Conservation (phyloP, 2,888 invertebrate genomes). For the Uropetala carovei region DNA sequence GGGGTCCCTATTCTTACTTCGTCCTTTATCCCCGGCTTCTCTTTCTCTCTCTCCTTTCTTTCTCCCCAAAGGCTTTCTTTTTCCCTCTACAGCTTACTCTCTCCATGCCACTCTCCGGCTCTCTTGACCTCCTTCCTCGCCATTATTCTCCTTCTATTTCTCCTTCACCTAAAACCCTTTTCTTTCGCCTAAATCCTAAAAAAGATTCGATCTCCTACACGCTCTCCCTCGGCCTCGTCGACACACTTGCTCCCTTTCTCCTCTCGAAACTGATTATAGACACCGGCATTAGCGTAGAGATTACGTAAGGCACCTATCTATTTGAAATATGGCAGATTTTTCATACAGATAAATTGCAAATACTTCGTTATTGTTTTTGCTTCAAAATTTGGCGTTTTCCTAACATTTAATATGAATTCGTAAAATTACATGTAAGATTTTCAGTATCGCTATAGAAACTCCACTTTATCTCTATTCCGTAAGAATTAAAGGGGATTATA, state of each 20-base stretch:
- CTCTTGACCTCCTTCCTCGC: background rate
- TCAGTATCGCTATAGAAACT: too few relatives aligned
- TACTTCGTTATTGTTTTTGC: too few relatives aligned
- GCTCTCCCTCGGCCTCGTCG: background rate
- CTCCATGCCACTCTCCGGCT: background rate
- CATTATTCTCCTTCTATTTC: conserved; percentile 34
- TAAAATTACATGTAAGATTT: too few relatives aligned
- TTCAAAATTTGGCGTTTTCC: too few relatives aligned
- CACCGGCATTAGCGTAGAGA: too few relatives aligned
- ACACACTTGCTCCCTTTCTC: background rate
- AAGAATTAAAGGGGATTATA: too few relatives aligned
- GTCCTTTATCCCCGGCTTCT: background rate
- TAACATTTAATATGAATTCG: too few relatives aligned
- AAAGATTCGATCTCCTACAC: background rate
- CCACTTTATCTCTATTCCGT: too few relatives aligned
- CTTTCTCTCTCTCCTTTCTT: background rate
- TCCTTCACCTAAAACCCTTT: background rate
- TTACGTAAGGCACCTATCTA: too few relatives aligned
- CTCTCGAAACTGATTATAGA: too few relatives aligned
- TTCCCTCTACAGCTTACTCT: background rate
- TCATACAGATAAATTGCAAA: too few relatives aligned
- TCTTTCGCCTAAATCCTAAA: background rate
- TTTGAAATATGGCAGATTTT: too few relatives aligned
- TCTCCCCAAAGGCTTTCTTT: conserved; percentile 20
- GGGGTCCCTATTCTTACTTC: background rate